These are phyloP conservation scores for Parauchenoglanis punctatus DNA, from an alignment of 2,797 vertebrate genomes.

Conservation along the genomic window DNA sequence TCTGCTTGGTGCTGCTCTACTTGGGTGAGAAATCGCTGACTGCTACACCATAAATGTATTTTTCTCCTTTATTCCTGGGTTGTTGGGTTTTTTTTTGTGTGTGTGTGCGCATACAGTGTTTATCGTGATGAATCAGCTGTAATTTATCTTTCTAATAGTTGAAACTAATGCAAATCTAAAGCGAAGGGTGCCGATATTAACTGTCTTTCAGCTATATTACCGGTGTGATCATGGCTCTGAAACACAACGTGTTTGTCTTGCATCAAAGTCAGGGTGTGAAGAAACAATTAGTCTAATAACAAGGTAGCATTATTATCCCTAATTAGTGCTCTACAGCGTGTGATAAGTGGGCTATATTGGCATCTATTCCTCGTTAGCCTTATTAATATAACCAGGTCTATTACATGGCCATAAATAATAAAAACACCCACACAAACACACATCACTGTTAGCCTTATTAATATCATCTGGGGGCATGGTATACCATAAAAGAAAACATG, in stretches of 20 bases:
- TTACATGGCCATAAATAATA: neutral
- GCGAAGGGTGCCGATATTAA: neutral
- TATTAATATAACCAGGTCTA: neutral
- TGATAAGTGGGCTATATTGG: neutral
- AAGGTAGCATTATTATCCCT: slow-evolving; percentile 1
- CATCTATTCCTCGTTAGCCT: neutral
- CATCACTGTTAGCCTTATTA: neutral
- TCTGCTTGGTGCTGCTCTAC: slow-evolving; percentile 63
- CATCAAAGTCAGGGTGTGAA: neutral
- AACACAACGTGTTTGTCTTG: slow-evolving; percentile 23
- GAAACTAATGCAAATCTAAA: slow-evolving; percentile 48
- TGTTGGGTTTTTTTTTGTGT: neutral
- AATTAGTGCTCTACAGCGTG: neutral
- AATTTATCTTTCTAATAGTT: slow-evolving; percentile 48
- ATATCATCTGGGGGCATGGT: neutral
- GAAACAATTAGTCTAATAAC: slow-evolving; percentile 10
- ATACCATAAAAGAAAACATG: neutral
- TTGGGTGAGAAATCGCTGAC: slow-evolving; percentile 67
- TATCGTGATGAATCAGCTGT: slow-evolving; percentile 33
- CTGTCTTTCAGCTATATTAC: neutral
- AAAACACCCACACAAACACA: neutral
- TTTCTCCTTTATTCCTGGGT: slow-evolving; percentile 19
- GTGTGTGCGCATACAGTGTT: neutral
- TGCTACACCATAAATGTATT: slow-evolving; percentile 48
- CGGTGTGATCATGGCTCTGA: neutral